Percentiles rank a stretch among this genome's conserved stretches.
These are phyloP conservation scores for Podotricha telesiphe DNA, from an alignment of 2,888 invertebrate species.

Conservation along the genomic window DNA sequence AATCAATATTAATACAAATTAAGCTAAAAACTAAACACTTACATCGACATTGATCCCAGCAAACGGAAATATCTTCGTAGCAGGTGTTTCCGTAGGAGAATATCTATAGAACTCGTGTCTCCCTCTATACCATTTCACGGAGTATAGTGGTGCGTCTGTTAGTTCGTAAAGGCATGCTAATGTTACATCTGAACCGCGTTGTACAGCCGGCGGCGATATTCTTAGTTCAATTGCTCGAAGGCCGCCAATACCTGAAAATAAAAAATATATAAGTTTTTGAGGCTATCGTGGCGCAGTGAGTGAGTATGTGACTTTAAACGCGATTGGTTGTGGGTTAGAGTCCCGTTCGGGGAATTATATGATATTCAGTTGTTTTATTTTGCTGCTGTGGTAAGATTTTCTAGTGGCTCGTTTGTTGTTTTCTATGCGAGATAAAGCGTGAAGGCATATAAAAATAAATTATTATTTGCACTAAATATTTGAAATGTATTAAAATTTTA, in stretches of 20 bases:
- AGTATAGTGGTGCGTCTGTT: constrained; percentile 87
- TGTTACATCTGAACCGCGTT: constrained; percentile 84
- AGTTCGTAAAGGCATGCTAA: constrained; percentile 85
- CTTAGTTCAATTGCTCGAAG: constrained; percentile 80
- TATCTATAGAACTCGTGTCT: constrained; percentile 87
- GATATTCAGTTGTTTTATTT: too few species aligned
- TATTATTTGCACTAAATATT: too few species aligned
- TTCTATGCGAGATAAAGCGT: neutral
- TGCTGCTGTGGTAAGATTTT: too few species aligned
- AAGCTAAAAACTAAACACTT: constrained; percentile 59
- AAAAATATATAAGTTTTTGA: neutral
- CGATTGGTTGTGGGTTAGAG: too few species aligned
- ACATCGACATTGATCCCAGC: constrained; percentile 87
- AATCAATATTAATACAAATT: neutral
- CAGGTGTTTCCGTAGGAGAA: constrained; percentile 86
- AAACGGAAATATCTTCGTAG: constrained; percentile 86
- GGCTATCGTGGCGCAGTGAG: too few species aligned
- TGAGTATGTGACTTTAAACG: too few species aligned
- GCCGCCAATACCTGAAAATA: constrained; percentile 71
- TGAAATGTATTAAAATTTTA: too few species aligned
- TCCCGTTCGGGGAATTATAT: too few species aligned
- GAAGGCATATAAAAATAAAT: too few species aligned
- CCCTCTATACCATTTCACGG: constrained; percentile 88
- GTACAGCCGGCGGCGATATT: constrained; percentile 85
- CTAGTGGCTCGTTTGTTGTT: too few species aligned